These are phyloP conservation scores for Cryptoprocta ferox DNA, from an alignment of 2,797 vertebrate species.

Conservation along the genomic window DNA sequence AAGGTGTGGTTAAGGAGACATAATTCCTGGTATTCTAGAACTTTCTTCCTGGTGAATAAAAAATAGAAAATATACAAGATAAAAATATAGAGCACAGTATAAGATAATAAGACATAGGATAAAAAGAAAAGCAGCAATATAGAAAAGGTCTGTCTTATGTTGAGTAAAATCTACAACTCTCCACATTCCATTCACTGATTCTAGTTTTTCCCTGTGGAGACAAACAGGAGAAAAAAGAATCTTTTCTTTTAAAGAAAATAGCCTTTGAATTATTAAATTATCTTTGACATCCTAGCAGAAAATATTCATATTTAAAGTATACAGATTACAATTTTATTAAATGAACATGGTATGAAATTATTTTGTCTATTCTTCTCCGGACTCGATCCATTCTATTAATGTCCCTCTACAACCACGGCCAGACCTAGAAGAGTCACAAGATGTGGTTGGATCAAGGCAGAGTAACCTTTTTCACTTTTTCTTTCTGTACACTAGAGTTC, in stretches of 20 bases:
- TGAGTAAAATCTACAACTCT: neutral
- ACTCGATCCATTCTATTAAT: neutral
- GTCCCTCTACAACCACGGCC: neutral
- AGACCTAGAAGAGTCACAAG: neutral
- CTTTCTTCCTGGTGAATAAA: neutral
- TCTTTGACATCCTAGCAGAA: neutral
- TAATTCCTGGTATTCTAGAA: neutral
- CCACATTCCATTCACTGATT: neutral
- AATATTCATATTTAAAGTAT: neutral
- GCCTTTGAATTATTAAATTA: neutral
- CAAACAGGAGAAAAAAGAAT: neutral
- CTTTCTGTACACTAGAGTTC: neutral
- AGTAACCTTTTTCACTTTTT: neutral
- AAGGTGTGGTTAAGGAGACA: neutral
- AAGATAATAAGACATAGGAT: neutral
- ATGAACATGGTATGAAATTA: neutral
- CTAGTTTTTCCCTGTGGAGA: neutral
- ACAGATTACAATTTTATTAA: neutral
- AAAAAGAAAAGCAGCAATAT: neutral
- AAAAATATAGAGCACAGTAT: neutral
- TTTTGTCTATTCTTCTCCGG: neutral
- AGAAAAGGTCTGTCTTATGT: neutral
- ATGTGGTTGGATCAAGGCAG: accelerated
- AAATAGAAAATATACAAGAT: neutral
- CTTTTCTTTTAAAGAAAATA: neutral